Percentiles rank a stretch among this genome's conserved stretches.
These are phyloP conservation scores for Tetrao urogallus DNA, from an alignment of 2,113 vertebrate species.

Conservation along the genomic window DNA sequence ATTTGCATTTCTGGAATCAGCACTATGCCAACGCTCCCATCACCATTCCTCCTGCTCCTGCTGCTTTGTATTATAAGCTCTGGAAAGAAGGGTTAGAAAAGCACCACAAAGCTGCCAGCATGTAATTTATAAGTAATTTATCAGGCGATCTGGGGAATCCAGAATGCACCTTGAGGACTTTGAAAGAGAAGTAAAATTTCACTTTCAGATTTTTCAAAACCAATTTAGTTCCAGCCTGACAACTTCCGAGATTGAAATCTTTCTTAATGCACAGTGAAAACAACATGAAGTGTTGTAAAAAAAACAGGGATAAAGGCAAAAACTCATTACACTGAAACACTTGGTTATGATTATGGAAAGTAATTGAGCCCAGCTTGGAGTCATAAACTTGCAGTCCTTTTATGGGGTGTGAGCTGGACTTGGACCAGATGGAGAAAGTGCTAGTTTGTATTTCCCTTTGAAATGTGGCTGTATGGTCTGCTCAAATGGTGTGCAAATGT, in stretches of 20 bases:
- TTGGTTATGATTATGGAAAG: constrained; percentile 63
- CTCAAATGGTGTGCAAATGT: background rate
- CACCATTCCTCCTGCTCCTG: fast-evolving
- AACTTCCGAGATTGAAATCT: background rate
- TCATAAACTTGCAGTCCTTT: constrained; percentile 61
- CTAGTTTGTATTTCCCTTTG: constrained; percentile 47
- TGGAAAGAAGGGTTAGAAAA: constrained; percentile 12
- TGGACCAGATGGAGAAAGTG: constrained; percentile 52
- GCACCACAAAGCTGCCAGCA: background rate
- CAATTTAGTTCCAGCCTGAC: background rate
- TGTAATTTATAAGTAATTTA: constrained; percentile 42
- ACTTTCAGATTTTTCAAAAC: constrained; percentile 5
- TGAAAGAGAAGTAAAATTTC: constrained; percentile 17
- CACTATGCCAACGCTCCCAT: background rate
- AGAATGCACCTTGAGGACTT: background rate
- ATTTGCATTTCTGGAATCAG: background rate
- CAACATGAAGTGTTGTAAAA: background rate
- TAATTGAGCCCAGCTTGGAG: constrained; percentile 64
- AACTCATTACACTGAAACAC: constrained; percentile 34
- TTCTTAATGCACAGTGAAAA: background rate
- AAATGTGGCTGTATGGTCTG: background rate
- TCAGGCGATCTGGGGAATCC: background rate
- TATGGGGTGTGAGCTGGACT: constrained; percentile 63
- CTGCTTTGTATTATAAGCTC: background rate
- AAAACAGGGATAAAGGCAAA: background rate